phyloP scores from a whole-genome alignment of 2,888 invertebrate genomes.

The Branchipolynoe longqiensis region DNA sequence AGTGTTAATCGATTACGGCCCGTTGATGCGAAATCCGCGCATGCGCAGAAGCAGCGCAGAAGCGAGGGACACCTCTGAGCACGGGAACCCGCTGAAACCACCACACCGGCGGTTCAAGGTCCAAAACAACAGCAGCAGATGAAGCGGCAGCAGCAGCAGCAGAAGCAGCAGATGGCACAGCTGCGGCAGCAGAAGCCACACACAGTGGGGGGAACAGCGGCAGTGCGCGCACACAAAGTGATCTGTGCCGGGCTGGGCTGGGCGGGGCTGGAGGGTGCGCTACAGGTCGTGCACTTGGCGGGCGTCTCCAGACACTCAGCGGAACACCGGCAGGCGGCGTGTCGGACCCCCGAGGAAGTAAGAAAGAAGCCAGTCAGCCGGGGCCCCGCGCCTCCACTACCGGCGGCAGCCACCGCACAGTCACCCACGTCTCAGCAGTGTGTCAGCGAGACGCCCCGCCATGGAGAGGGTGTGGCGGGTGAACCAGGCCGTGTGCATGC shows the following conservation, averaged over 20 bases:
- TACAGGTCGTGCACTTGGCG: not conserved
- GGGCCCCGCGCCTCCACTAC: not conserved
- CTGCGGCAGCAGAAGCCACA: not conserved
- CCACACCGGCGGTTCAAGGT: too few relatives aligned
- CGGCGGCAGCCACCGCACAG: not conserved
- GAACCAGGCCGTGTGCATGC: constrained; percentile 33
- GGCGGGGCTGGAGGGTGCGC: not conserved
- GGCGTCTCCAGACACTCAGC: not conserved
- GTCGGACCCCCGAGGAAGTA: not conserved
- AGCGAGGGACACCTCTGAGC: too few relatives aligned
- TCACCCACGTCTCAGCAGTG: too few relatives aligned
- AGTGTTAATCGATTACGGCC: too few relatives aligned
- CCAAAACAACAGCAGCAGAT: too few relatives aligned
- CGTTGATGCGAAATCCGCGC: too few relatives aligned
- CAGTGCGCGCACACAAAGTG: too few relatives aligned
- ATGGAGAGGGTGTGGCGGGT: constrained; percentile 48
- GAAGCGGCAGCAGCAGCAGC: constrained; percentile 52
- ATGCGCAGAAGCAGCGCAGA: too few relatives aligned
- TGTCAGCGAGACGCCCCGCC: too few relatives aligned
- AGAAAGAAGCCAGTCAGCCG: not conserved
- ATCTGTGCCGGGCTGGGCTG: not conserved
- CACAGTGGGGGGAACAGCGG: not conserved
- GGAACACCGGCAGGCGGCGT: not conserved
- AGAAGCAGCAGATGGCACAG: not conserved
- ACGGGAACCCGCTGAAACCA: too few relatives aligned